Evolutionary conservation across 2,888 invertebrate genomes (phyloP), one percentile per base, ranked within the genome.

Genomic region (Lagria hirta): DNA sequence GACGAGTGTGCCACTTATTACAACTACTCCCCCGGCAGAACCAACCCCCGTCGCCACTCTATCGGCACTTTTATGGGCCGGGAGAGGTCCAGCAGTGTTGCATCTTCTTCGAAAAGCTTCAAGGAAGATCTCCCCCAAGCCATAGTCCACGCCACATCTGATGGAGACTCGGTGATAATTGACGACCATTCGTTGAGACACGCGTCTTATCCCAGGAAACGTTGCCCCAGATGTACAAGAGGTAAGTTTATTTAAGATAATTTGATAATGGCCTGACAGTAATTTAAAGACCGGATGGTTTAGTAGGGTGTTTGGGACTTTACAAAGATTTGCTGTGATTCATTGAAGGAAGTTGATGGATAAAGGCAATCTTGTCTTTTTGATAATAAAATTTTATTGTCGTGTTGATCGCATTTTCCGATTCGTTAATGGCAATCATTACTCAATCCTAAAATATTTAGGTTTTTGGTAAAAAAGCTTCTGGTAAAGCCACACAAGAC

Each of bases 1-100:
- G 70, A 71, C 20, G 73, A 74, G 15, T 71, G 74, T 40, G 74
- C 38, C 21, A 70, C 74, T 35, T 78, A 79, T 57, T 77, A 78
- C 57, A 79, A 79, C 54, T 60, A 76, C 2, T 62, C 72, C 7
- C 66, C 72, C 4, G 69, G 68, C 5, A 76, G 75, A 0, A 4
- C 24, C 17, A 15, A 3, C 5, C 29, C 21, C 28, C 48, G 43
- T 3, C 28, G 43, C 11, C 43, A 43, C 30, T 43, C 43, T 11
- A 43, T 43, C n/a, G 43, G 43, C 4, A 54, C 26, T 1, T 83
- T 83, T 60, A 66, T 81, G 30, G 76, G 75, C 2, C 78, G 67
- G 17, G 65, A 68, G 35, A 51, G 68, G 15, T 75, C 60, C 1
- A 49, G 56, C 8, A 69, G 66, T 44, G 57, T 62, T 3, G 61